Evolutionary conservation across 2,113 vertebrate genomes (phyloP).

Genomic region (Siniperca knerii): DNA sequence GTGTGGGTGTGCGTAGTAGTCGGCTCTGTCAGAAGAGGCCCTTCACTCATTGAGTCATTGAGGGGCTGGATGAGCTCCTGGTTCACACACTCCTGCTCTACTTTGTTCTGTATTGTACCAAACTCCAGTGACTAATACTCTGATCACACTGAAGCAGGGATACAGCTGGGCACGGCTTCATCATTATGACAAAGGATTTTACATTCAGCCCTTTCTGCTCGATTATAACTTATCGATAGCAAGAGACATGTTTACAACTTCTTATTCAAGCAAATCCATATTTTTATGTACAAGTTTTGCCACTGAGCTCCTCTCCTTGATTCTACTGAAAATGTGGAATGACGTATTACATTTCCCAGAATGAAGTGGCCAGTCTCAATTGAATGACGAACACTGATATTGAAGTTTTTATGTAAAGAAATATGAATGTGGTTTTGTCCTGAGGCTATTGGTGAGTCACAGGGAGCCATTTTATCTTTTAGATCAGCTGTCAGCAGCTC

Average conservation of each 20-base stretch:
- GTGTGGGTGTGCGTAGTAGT: constrained; percentile 39
- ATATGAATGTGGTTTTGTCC: constrained; percentile 62
- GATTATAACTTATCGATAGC: not conserved
- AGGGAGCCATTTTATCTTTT: constrained; percentile 65
- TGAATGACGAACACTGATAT: constrained; percentile 54
- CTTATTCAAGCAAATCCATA: not conserved
- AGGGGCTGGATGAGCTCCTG: constrained; percentile 42
- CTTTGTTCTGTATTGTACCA: constrained; percentile 29
- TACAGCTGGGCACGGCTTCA: not conserved
- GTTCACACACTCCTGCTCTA: constrained; percentile 15
- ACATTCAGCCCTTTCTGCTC: not conserved
- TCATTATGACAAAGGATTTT: not conserved
- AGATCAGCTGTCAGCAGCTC: constrained; percentile 60
- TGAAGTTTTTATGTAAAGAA: constrained; percentile 53
- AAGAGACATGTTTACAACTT: not conserved
- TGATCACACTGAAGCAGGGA: constrained; percentile 12
- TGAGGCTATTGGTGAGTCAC: constrained; percentile 68
- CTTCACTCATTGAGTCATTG: constrained; percentile 58
- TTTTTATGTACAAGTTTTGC: not conserved
- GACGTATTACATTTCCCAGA: constrained; percentile 38
- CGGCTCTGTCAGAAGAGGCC: constrained; percentile 49
- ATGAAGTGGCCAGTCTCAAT: constrained; percentile 22
- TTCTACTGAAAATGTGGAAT: constrained; percentile 32
- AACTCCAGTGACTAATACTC: constrained; percentile 49
- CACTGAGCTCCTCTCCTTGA: not conserved